phyloP scores from a whole-genome alignment of 2,113 vertebrate genomes.

The Mustelus asterias region DNA sequence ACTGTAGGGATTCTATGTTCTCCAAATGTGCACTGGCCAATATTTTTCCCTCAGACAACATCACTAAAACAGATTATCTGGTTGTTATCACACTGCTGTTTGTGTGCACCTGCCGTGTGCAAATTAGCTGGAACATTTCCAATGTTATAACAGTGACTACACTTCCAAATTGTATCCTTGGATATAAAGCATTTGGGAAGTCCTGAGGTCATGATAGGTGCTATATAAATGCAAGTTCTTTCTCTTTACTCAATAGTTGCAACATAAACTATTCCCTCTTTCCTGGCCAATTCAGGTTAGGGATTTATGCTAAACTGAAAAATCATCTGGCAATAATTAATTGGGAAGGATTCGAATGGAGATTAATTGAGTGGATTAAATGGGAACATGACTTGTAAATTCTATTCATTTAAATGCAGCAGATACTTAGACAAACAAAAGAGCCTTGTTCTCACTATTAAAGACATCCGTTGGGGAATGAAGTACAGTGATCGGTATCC shows the following conservation, averaged over 20 bases:
- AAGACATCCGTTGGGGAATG: not conserved
- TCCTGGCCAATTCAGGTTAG: not conserved
- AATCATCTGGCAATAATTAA: conserved; percentile 24
- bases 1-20: not conserved
- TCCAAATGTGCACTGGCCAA: not conserved
- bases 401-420: not conserved
- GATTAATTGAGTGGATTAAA: conserved; percentile 18
- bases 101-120: not conserved
- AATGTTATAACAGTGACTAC: not conserved
- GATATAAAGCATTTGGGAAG: not conserved
- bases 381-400: not conserved
- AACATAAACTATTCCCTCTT: not conserved
- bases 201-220: not conserved
- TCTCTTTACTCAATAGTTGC: not conserved
- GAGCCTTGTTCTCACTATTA: not conserved
- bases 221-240: not conserved
- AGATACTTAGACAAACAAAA: not conserved
- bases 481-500: not conserved
- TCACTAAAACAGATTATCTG: not conserved
- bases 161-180: not conserved
- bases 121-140: not conserved
- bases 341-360: not conserved
- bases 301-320: conserved; percentile 17
- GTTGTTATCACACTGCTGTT: not conserved
- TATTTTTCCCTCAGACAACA: not conserved